These are phyloP conservation scores for Trissonchulus latispiculum DNA, from an alignment of 2,888 invertebrate genomes.

Conservation along the genomic window DNA sequence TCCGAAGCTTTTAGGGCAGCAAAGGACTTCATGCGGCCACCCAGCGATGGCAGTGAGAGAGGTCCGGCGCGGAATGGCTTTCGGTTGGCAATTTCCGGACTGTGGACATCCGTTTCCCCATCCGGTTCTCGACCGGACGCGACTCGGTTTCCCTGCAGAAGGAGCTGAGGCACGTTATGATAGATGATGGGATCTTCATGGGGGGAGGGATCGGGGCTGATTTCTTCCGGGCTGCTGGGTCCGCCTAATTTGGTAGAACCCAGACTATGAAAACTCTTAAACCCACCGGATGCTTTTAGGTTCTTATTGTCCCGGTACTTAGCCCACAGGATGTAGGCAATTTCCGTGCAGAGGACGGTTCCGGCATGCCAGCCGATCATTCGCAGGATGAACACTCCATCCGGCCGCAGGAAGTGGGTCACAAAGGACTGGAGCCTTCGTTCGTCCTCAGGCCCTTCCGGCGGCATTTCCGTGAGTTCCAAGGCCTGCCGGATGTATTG, in stretches of 20 bases:
- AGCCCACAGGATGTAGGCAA: conserved; percentile 21
- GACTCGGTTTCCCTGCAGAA: background rate
- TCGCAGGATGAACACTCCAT: conserved; percentile 38
- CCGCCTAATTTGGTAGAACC: background rate
- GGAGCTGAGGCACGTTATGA: background rate
- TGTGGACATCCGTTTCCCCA: too few relatives aligned
- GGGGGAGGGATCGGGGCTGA: background rate
- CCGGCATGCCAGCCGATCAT: conserved; percentile 36
- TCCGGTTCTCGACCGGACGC: background rate
- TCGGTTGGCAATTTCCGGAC: too few relatives aligned
- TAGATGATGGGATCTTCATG: background rate
- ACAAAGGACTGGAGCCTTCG: conserved; percentile 32
- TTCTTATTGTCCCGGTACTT: conserved; percentile 16
- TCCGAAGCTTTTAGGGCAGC: too few relatives aligned
- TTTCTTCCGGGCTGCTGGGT: background rate
- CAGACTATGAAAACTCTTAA: background rate
- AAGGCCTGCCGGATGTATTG: conserved; percentile 32
- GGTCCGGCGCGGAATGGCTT: too few relatives aligned
- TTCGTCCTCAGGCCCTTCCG: background rate
- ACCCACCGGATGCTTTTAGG: background rate
- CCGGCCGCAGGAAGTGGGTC: conserved; percentile 38
- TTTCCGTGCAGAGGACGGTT: conserved; percentile 25
- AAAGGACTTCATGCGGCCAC: too few relatives aligned
- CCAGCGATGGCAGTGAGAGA: too few relatives aligned
- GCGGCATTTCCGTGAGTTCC: conserved; percentile 24